Evolutionary conservation across 2,888 invertebrate genomes (phyloP).

Genomic region (Melanargia galathea): DNA sequence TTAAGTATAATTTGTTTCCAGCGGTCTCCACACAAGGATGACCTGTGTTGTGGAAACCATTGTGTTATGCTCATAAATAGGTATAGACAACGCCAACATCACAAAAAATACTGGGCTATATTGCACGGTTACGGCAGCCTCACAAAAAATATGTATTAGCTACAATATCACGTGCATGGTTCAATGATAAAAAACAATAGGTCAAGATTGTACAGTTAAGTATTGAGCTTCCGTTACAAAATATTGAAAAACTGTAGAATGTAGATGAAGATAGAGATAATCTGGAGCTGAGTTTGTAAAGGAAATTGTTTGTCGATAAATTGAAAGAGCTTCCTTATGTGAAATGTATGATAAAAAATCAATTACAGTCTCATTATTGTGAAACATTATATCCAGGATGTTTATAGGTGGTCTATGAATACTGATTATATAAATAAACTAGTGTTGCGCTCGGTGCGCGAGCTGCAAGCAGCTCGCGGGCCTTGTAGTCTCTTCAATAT

Average conservation of each 20-base stretch:
- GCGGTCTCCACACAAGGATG: too few species aligned
- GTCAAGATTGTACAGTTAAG: constrained; percentile 15
- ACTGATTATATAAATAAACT: neutral
- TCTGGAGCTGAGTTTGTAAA: constrained; percentile 24
- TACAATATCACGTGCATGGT: constrained; percentile 3
- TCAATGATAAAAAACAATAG: constrained; percentile 18
- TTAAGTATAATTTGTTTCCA: too few species aligned
- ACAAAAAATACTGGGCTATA: neutral
- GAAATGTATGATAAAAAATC: constrained; percentile 23
- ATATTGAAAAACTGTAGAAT: constrained; percentile 10
- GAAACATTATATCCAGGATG: constrained; percentile 17
- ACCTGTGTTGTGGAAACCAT: too few species aligned
- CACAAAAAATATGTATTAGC: neutral
- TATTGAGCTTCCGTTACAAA: constrained; percentile 24
- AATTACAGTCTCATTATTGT: constrained; percentile 27
- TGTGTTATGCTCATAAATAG: too few species aligned
- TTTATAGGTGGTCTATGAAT: constrained; percentile 21
- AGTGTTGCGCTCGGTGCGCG: too few species aligned
- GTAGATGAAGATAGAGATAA: constrained; percentile 28
- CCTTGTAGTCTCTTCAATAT: too few species aligned
- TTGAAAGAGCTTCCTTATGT: constrained; percentile 28
- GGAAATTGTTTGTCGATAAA: constrained; percentile 39
- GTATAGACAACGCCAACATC: neutral
- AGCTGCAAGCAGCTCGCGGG: too few species aligned
- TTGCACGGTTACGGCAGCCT: neutral